These are phyloP conservation scores for Drosophila ercepeae DNA, from an alignment of 1,140 invertebrate genomes.

Conservation along the genomic window DNA sequence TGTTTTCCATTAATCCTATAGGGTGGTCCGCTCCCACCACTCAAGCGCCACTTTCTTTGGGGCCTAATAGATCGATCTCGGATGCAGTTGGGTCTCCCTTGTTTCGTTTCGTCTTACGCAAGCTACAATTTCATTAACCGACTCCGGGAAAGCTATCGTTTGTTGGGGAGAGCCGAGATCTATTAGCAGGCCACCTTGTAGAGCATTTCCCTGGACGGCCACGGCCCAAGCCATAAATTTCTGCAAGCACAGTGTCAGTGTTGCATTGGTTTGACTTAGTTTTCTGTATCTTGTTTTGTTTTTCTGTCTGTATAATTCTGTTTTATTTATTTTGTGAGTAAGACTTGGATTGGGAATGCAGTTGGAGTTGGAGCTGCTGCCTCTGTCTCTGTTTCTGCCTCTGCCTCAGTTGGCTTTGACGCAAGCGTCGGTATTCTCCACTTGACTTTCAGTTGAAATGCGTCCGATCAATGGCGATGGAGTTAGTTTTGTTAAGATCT, in stretches of 20 bases:
- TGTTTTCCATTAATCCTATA: constrained; percentile 21
- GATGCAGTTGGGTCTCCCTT: not conserved
- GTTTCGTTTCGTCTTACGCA: constrained; percentile 39
- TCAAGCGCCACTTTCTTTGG: constrained; percentile 31
- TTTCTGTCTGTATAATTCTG: constrained; percentile 47
- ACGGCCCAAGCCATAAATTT: constrained; percentile 65
- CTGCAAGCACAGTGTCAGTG: constrained; percentile 42
- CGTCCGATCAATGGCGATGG: constrained; percentile 76
- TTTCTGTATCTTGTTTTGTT: constrained; percentile 32
- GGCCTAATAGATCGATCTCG: constrained; percentile 29
- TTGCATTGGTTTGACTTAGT: constrained; percentile 37
- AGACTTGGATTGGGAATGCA: constrained; percentile 30
- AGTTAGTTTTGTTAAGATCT: constrained; percentile 83
- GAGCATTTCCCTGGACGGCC: constrained; percentile 56
- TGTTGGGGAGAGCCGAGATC: constrained; percentile 22
- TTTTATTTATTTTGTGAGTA: constrained; percentile 49
- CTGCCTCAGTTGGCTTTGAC: constrained; percentile 3
- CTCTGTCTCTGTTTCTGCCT: constrained; percentile 1
- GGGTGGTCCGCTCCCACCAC: constrained; percentile 24
- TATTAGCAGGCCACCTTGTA: constrained; percentile 48
- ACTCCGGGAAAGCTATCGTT: constrained; percentile 48
- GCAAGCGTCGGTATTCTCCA: constrained; percentile 61
- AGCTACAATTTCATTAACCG: constrained; percentile 18
- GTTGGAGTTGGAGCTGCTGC: constrained; percentile 24
- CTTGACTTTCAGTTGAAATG: constrained; percentile 79